A percentile compares a stretch with the other conserved stretches of the same genome.
Conservation (phyloP, 2,113 vertebrate species). For the Lycaon pictus region DNA sequence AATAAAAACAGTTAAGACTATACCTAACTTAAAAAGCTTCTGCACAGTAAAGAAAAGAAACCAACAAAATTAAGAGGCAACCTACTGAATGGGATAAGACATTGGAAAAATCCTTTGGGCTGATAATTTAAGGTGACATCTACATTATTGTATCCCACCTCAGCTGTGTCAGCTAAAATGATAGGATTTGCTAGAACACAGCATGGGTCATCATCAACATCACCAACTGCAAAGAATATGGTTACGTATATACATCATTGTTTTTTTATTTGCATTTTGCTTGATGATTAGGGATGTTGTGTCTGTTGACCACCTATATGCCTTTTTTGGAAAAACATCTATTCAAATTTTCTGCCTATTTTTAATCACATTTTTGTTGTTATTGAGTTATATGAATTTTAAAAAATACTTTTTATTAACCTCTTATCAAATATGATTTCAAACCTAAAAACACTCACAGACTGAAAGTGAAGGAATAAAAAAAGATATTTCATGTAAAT, state of each 20-base stretch:
- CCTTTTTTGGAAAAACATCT: not conserved
- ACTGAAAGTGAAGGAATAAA: no score
- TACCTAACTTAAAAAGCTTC: no score
- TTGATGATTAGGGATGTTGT: not conserved
- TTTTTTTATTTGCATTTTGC: not conserved
- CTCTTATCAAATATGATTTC: not conserved
- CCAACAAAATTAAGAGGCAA: no score
- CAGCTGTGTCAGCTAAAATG: fast-evolving
- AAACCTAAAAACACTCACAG: no score
- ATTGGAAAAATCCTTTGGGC: not conserved
- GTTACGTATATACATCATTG: not conserved
- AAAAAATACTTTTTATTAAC: not conserved
- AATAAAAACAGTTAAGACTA: no score
- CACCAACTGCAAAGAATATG: not conserved
- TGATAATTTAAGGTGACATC: not conserved
- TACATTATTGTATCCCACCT: fast-evolving
- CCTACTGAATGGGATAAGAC: no score
- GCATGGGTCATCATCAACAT: not conserved
- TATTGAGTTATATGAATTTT: not conserved
- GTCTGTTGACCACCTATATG: not conserved
- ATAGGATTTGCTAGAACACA: not conserved
- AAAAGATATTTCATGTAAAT: no score
- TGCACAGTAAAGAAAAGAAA: no score
- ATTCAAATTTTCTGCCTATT: not conserved
- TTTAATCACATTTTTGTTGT: not conserved